A percentile compares a stretch with the other conserved stretches of the same genome.
Evolutionary conservation across 2,888 invertebrate genomes (phyloP).

Genomic region (Troilus luridus): DNA sequence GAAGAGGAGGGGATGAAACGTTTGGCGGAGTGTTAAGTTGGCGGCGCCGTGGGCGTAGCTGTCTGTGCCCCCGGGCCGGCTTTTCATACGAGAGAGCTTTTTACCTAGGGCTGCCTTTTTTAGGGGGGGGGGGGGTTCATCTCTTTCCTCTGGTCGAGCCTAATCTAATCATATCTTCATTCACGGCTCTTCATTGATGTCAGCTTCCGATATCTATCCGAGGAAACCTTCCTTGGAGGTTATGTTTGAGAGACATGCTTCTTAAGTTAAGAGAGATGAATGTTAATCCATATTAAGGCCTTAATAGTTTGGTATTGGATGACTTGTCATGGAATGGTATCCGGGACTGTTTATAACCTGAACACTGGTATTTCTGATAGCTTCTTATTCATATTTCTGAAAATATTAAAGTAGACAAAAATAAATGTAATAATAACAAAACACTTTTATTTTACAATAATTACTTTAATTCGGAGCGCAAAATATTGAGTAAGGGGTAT

Average conservation of each 20-base stretch:
- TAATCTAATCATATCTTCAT: conserved; percentile 41
- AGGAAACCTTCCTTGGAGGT: not conserved
- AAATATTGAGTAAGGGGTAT: too few species aligned
- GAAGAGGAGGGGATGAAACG: not conserved
- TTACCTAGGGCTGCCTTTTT: conserved; percentile 55
- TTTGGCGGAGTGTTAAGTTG: conserved; percentile 29
- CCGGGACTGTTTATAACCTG: too few species aligned
- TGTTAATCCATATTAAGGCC: not conserved
- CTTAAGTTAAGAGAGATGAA: not conserved
- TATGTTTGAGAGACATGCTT: not conserved
- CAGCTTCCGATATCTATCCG: conserved; percentile 12
- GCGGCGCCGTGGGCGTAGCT: conserved; percentile 58
- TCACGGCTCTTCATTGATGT: conserved; percentile 45
- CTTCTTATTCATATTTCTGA: too few species aligned
- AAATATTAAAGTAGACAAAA: too few species aligned
- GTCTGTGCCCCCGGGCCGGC: conserved; percentile 52
- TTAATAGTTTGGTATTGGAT: not conserved
- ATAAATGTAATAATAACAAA: too few species aligned
- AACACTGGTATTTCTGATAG: too few species aligned
- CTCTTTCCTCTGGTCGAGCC: not conserved
- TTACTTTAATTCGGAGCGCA: too few species aligned
- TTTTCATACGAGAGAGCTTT: conserved; percentile 52
- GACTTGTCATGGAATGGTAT: too few species aligned
- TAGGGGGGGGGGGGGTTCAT: not conserved
- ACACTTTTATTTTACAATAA: too few species aligned